Evolutionary conservation across 2,113 vertebrate species (phyloP).

Genomic region (Nothoprocta perdicaria): DNA sequence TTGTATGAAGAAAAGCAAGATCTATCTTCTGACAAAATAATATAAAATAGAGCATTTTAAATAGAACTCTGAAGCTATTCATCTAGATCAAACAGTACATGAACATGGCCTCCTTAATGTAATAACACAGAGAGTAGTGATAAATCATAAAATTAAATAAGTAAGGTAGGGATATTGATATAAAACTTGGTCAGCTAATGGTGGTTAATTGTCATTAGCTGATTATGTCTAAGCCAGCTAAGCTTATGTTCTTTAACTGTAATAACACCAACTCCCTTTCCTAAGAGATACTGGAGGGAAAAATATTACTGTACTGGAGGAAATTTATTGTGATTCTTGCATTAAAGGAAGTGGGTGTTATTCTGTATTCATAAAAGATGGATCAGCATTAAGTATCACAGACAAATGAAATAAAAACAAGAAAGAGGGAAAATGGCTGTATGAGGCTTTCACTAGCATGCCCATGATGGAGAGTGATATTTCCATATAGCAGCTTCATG

Average conservation of each 20-base stretch:
- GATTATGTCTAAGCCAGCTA: neutral
- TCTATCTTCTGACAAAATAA: neutral
- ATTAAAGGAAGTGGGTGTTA: conserved; percentile 61
- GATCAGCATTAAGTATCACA: neutral
- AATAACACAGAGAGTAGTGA: neutral
- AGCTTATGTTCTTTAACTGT: neutral
- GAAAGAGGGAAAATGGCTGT: neutral
- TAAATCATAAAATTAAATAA: neutral
- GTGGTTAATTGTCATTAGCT: conserved; percentile 22
- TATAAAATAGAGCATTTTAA: neutral
- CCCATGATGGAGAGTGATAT: neutral
- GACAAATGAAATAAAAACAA: neutral
- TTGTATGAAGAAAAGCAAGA: neutral
- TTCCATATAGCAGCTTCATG: neutral
- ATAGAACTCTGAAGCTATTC: neutral
- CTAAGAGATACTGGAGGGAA: conserved; percentile 40
- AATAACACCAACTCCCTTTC: conserved; percentile 31
- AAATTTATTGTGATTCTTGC: conserved; percentile 58
- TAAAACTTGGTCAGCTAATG: neutral
- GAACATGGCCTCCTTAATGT: neutral
- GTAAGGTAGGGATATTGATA: neutral
- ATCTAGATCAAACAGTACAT: neutral
- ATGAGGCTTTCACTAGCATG: neutral
- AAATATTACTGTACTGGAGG: conserved; percentile 18
- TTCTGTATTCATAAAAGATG: conserved; percentile 48